Base-by-base conservation (phyloP, 2,888 invertebrate species). In the Marronus borbonicus region DNA sequence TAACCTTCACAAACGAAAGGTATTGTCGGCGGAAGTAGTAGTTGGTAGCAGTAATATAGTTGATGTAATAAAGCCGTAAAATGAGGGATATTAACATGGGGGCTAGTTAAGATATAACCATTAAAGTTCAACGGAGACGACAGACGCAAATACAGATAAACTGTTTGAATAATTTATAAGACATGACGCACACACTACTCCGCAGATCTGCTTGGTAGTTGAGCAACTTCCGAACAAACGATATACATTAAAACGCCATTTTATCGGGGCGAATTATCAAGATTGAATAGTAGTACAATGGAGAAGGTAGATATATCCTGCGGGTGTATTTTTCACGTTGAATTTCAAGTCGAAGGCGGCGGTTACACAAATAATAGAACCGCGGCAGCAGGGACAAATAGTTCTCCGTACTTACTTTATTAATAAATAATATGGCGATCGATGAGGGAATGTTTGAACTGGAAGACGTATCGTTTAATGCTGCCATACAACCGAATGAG, bases 31-130 rank as follows among this genome's bases (percentile, higher is more conserved):
- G 36, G 31, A 58, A 72, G 58, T 72, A 58, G 49, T 49, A 58
- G 55, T 58, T 58, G 44, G 66, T 66, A 66, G 66, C 5, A n/a
- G 44, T 49, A 66, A 31, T 14, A 12, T 66, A 66, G 39, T 72
- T 72, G 58, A 72, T 58, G 72, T 72, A 72, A 58, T 72, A 72
- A 72, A 72, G 72, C 58, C 39, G 72, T 72, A 39, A 72, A 58
- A 72, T 72, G 72, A 72, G 58, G 72, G 72, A 58, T 44, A 72
- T 72, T 72, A 72, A 39, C 58, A 72, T 72, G 58, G 36, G 72
- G 72, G 72, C 72, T 72, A 72, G 72, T 60, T 72, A 58, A 60
- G 72, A 72, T 72, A 72, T 72, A 39, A 72, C 72, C 58, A 72
- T 72, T 58, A 55, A 72, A 58, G 58, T 72, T 72, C 72, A 72